Conservation (phyloP, 2,797 vertebrate genomes). For the Argentina silus region DNA sequence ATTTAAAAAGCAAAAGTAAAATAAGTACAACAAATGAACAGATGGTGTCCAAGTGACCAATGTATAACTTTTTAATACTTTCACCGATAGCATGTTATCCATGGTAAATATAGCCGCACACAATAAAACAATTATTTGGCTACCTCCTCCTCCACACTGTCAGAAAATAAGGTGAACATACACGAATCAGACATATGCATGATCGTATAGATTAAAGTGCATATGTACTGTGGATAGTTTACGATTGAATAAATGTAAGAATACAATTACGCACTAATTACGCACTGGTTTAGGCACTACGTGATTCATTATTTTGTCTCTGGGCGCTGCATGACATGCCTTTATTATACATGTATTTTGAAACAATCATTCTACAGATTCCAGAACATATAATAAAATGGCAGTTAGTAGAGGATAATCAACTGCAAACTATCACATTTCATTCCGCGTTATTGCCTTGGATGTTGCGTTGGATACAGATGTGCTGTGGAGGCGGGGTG, state of each 20-base stretch:
- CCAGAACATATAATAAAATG: neutral
- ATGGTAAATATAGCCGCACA: too few relatives aligned
- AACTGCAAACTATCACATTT: neutral
- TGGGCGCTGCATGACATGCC: neutral
- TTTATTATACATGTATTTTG: neutral
- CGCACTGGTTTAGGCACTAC: neutral
- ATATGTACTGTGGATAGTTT: too few relatives aligned
- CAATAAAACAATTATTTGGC: too few relatives aligned
- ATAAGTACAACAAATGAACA: neutral
- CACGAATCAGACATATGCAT: too few relatives aligned
- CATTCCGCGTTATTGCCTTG: neutral
- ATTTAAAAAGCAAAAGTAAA: neutral
- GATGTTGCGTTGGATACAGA: conserved; percentile 6
- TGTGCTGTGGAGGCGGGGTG: neutral
- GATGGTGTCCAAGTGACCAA: too few relatives aligned
- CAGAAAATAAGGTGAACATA: too few relatives aligned
- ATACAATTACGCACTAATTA: neutral
- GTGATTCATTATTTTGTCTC: neutral
- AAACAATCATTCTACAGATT: neutral
- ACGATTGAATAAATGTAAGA: neutral
- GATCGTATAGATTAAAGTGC: too few relatives aligned
- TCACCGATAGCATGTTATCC: too few relatives aligned
- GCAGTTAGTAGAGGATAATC: neutral
- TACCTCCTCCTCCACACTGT: too few relatives aligned
- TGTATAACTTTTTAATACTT: too few relatives aligned